Base-by-base conservation (phyloP, 2,113 vertebrate genomes). In the Poecilia latipinna region DNA sequence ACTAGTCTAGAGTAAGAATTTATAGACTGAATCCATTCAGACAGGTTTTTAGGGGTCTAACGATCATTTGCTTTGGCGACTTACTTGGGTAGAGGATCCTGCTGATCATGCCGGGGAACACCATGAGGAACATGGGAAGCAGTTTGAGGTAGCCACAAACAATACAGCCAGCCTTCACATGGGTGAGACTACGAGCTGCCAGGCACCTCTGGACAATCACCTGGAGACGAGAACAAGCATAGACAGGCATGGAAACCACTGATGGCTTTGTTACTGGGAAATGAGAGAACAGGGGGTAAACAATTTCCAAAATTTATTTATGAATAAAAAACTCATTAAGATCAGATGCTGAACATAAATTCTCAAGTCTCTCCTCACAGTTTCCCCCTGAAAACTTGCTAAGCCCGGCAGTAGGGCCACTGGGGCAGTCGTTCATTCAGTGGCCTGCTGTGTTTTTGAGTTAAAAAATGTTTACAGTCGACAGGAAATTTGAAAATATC, bases 81-180 rank as follows among this genome's bases (percentile, higher is more conserved):
- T 73, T 51, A 96, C 96, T 94, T 4, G 96, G 94, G 84, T 94
- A 97, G 28, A 97, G 94, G 15, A 97, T 89, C 57, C 96, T 92
- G 89, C 96, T 97, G 87, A 96, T 96, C 96, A 97, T 97, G 66
- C 96, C 96, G 0, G 96, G 96, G 88, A 97, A 95, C 71, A 97
- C 96, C 96, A 97, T 97, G 68, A 97, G 96, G 79, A 97, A 97
- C 96, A 97, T 96, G 1, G 96, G 96, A 44, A 96, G 93, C 68
- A 97, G 90, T 78, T 97, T 97, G 75, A 97, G 91, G 89, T 97
- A 97, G 4, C 96, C 96, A 1, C 96, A 97, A 85, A 97, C 65
- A 80, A 97, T 96, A 83, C 96, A 97, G 31, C 96, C 96, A 0
- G 95, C 95, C 76, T 97, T 97, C 66, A 97, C 96, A 3, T 97